Base-by-base conservation (phyloP, 2,113 vertebrate species). In the Pterocles gutturalis region DNA sequence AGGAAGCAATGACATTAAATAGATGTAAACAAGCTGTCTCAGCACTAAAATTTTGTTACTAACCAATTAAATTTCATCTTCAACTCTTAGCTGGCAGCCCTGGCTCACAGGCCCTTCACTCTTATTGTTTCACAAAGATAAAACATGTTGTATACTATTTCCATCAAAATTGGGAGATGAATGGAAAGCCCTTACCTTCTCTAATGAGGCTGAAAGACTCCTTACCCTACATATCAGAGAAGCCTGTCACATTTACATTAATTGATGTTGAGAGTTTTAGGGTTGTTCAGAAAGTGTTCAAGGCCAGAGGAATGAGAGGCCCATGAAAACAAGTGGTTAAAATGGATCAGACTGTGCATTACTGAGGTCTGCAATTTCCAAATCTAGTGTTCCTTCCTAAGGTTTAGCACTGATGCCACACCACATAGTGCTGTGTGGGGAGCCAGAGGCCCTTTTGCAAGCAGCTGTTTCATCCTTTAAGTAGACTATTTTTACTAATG, bases 21-120 rank as follows among this genome's bases (percentile, higher is more conserved):
- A 96, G 89, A 95, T 97, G 95, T 97, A 98, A 97, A 97, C 93
- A 97, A 97, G 96, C 97, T 96, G 95, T 89, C 93, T 97, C 95
- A 94, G 96, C 96, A 97, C 58, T 97, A 96, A 92, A 95, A 96
- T 97, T 97, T 95, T 96, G 96, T 96, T 97, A 94, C 85, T 93
- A 97, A 93, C 89, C 92, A 97, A 97, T 97, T 97, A 97, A 97
- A 97, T 95, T 96, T 94, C 91, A 95, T 95, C 91, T 94, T 92
- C 93, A 94, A 49, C 83, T 96, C 93, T 90, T 96, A 97, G 92
- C 96, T 95, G 87, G 95, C 83, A 28, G 87, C 85, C 79, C 73
- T 95, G 96, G 93, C 94, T 94, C 91, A 80, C 83, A 96, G 89
- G 87, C 95, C 87, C 83, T 92, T 82, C 5, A 0, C 94, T 95